Percentiles rank a stretch among this genome's conserved stretches.
Conservation (phyloP, 2,797 vertebrate genomes). For the Anas georgica region DNA sequence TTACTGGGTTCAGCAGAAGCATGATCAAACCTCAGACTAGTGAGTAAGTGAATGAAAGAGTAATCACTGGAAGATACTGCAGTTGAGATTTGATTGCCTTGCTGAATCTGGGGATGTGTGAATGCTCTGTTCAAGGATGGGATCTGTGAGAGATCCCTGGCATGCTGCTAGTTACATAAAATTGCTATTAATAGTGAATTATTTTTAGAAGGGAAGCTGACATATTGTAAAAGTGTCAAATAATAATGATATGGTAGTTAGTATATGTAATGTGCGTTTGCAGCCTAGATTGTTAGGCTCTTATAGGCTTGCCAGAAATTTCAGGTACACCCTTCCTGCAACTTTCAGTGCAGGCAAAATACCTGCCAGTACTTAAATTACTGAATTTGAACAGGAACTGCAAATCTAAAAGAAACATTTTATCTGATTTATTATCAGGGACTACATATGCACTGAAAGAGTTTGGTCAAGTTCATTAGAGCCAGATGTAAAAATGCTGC, state of each 20-base stretch:
- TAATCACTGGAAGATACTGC: neutral
- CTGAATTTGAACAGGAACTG: neutral
- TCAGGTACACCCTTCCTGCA: neutral
- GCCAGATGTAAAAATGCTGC: neutral
- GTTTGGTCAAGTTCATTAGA: neutral
- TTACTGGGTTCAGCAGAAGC: neutral
- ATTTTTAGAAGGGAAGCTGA: slow-evolving; percentile 38
- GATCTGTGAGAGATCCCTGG: slow-evolving; percentile 12
- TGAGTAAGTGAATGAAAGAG: neutral
- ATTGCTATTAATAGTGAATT: slow-evolving; percentile 30
- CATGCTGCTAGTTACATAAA: slow-evolving; percentile 24
- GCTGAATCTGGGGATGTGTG: neutral
- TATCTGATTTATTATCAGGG: neutral
- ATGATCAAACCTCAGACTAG: neutral
- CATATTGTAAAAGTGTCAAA: slow-evolving; percentile 24
- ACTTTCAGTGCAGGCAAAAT: neutral
- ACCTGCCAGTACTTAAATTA: neutral
- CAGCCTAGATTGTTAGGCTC: neutral
- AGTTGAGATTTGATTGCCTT: neutral
- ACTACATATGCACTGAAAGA: neutral
- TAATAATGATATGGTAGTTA: neutral
- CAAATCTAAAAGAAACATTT: neutral
- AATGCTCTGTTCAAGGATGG: neutral
- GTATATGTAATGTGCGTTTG: slow-evolving; percentile 6
- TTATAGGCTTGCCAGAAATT: slow-evolving; percentile 3